These are phyloP conservation scores for Buceros bicornis DNA, from an alignment of 2,797 vertebrate genomes.

Conservation along the genomic window DNA sequence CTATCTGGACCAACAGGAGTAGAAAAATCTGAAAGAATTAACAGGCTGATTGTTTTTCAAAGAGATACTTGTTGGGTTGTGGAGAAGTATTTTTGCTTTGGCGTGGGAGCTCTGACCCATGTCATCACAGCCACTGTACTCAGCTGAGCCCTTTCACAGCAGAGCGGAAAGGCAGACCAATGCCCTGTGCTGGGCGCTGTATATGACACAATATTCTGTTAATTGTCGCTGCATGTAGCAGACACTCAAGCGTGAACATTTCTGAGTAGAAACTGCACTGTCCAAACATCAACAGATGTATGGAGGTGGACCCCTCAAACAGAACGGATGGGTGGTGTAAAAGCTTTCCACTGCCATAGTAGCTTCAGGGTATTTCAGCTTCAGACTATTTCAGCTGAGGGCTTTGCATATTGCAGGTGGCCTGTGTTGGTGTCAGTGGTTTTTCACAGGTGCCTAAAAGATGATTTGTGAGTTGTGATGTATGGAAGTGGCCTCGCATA, in stretches of 20 bases:
- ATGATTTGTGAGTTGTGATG: neutral
- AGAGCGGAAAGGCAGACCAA: neutral
- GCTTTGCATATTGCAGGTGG: neutral
- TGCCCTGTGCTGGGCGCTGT: neutral
- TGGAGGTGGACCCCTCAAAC: neutral
- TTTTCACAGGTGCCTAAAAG: slow-evolving; percentile 8
- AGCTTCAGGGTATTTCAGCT: neutral
- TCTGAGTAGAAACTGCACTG: neutral
- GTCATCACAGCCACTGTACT: neutral
- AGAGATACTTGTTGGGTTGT: neutral
- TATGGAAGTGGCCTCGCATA: neutral
- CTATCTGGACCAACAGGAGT: neutral
- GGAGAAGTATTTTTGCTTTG: neutral
- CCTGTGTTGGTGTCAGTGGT: neutral
- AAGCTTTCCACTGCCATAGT: neutral
- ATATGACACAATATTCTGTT: neutral
- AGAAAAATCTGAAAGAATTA: neutral
- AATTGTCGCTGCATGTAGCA: neutral
- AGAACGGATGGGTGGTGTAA: neutral
- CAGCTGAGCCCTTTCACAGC: neutral
- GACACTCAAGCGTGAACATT: neutral
- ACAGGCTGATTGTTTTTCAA: neutral
- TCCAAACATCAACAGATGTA: neutral
- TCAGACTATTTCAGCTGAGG: neutral
- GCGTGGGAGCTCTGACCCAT: neutral